Evolutionary conservation across 2,113 vertebrate species (phyloP).

Genomic region (Percopsis transmontana): DNA sequence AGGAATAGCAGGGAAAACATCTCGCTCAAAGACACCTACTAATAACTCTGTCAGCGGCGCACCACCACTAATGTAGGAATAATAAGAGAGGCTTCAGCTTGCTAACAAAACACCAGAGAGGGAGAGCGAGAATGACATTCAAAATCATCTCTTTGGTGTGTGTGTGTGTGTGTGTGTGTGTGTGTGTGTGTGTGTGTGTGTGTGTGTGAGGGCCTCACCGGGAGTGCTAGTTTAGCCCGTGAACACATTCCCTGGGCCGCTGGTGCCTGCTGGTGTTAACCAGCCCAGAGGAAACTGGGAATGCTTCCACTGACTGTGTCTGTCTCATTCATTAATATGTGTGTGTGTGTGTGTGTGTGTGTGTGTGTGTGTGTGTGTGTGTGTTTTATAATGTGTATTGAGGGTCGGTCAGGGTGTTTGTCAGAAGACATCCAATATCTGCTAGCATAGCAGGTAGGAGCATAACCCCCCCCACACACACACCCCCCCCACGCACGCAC

Average conservation of each 20-base stretch:
- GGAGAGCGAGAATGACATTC: slow-evolving; percentile 7
- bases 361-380: slow-evolving; percentile 34
- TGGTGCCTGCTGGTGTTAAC: too few species aligned
- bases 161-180: slow-evolving; percentile 2
- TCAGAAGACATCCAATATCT: slow-evolving; percentile 52
- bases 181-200: neutral
- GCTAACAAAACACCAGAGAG: slow-evolving; percentile 39
- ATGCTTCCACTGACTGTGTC: too few species aligned
- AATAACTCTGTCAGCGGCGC: slow-evolving; percentile 33
- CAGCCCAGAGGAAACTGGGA: too few species aligned
- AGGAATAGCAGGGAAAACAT: slow-evolving; percentile 18
- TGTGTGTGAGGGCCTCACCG: neutral
- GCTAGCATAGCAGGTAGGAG: slow-evolving; percentile 33
- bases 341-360: neutral
- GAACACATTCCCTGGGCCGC: neutral
- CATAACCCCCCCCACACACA: too few species aligned
- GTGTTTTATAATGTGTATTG: neutral
- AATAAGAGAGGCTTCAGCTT: slow-evolving; percentile 37
- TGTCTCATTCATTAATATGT: neutral
- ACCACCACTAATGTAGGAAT: slow-evolving; percentile 25
- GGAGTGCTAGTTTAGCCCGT: slow-evolving; percentile 25
- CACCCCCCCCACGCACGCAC: too few species aligned
- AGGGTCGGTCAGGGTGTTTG: slow-evolving; percentile 27
- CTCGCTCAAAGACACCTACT: slow-evolving; percentile 11
- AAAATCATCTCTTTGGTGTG: neutral